Evolutionary conservation across 2,797 vertebrate genomes (phyloP), one percentile per base, ranked within the genome.

Genomic region (Tenualosa ilisha): DNA sequence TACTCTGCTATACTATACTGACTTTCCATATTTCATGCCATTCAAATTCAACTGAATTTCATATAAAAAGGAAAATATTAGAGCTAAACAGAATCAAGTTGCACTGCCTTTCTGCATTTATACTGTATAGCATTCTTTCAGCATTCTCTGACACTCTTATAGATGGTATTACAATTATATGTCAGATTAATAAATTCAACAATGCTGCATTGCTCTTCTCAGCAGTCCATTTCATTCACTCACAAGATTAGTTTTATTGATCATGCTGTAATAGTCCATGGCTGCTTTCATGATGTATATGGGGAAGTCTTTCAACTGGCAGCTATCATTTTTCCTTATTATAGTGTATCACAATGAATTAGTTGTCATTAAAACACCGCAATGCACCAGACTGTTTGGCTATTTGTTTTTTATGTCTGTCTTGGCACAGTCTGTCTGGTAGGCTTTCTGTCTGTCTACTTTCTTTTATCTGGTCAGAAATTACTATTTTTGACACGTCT

Each of bases 351-450:
- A 22, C 40, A 20, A 79, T 46, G 37, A 79, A 79, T 46, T 79
- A 79, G 43, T 79, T 79, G 6, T 79, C 40, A 46, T 79, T 79
- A 79, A 79, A 79, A 53, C 50, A 84, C 46, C 20, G 51, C 72
- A 79, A 43, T 79, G 72, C 72, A 79, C 72, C 72, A 43, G 46
- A 79, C 17, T 17, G 15, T 72, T 37, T 72, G 68, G 68, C 20
- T 79, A 3, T 46, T 46, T 79, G 68, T 79, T 43, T 3, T 79
- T 22, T 43, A 63, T 83, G 61, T 79, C 79, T 87, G 87, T 83
- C 51, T 86, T 43, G 15, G 20, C 22, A 59, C 40, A 6, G 17
- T 40, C 4, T 12, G 72, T 6, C 3, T 46, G 40, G 3, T 17
- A 43, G 37, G 65, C 65, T 6, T 31, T 31, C 31, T 31, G 31